Conservation (phyloP, 1,140 invertebrate genomes). For the Drosophila elegans region DNA sequence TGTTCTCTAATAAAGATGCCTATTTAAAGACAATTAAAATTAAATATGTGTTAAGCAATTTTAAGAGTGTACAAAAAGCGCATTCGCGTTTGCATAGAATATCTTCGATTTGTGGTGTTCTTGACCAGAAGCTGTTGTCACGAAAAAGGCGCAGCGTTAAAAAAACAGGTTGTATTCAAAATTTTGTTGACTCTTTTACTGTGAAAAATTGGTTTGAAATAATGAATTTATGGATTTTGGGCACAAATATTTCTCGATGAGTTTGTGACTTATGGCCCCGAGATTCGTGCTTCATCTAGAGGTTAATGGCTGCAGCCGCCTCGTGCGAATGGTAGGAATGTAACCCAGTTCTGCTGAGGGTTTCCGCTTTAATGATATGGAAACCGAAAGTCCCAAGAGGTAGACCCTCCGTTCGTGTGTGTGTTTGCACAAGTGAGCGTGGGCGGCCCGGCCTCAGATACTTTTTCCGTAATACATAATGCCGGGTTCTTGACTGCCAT, state of each 20-base stretch:
- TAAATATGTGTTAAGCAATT: no score
- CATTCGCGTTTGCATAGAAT: not conserved
- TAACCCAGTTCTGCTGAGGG: constrained; percentile 57
- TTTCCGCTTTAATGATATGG: constrained; percentile 67
- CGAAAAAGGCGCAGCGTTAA: constrained; percentile 43
- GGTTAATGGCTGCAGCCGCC: constrained; percentile 25
- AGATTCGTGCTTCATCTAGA: not conserved
- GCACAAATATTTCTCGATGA: constrained; percentile 67
- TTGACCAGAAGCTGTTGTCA: constrained; percentile 76
- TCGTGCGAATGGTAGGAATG: constrained; percentile 26
- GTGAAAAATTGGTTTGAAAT: constrained; percentile 62
- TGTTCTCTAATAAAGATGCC: no score
- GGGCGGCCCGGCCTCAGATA: constrained; percentile 16
- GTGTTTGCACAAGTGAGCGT: constrained; percentile 29
- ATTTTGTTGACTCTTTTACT: constrained; percentile 44
- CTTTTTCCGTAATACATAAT: constrained; percentile 57
- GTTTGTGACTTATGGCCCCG: constrained; percentile 58
- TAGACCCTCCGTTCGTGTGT: constrained; percentile 1
- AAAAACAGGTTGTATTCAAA: constrained; percentile 2
- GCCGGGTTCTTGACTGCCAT: constrained; percentile 67
- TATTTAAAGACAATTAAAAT: no score
- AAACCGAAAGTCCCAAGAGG: constrained; percentile 69
- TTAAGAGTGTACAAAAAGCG: constrained; percentile 9
- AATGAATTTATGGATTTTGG: constrained; percentile 42
- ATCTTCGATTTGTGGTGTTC: constrained; percentile 45